These are phyloP conservation scores for Aurelia sp. DNA, from an alignment of 30 jellyfish, hydroid and myxozoan species.

Conservation along the genomic window DNA sequence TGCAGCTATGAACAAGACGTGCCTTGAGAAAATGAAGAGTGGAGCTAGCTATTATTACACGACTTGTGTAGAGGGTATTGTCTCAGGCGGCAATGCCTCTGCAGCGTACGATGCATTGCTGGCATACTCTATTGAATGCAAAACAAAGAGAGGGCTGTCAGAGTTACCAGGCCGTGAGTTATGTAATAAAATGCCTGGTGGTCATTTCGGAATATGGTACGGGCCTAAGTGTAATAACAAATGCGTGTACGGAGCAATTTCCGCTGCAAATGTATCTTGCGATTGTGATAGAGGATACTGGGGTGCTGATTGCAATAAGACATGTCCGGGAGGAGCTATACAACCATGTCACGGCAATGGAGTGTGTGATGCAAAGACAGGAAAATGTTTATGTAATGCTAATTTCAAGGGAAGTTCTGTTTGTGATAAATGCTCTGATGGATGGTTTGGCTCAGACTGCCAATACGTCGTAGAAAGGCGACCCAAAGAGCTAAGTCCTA, in stretches of 20 bases:
- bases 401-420: slow-evolving; percentile 47
- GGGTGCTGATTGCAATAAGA: slow-evolving; percentile 42
- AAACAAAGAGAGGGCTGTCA: slow-evolving; percentile 15
- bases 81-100: background rate
- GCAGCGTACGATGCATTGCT: slow-evolving; percentile 45
- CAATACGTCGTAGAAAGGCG: slow-evolving; percentile 14
- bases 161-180: slow-evolving; percentile 60
- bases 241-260: slow-evolving; percentile 50
- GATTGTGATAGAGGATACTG: slow-evolving; percentile 59
- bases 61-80: slow-evolving; percentile 27
- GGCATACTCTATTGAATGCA: slow-evolving; percentile 68
- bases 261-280: slow-evolving; percentile 17
- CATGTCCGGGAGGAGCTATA: slow-evolving; percentile 63
- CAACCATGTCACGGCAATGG: slow-evolving; percentile 55
- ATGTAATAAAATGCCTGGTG: slow-evolving; percentile 60
- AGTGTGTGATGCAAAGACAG: slow-evolving; percentile 45
- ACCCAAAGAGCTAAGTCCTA: background rate
- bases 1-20: slow-evolving; percentile 39
- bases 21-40: slow-evolving; percentile 1
- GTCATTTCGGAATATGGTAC: slow-evolving; percentile 37
- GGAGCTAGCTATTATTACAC: slow-evolving; percentile 34
- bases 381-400: slow-evolving; percentile 61
- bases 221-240: slow-evolving; percentile 45
- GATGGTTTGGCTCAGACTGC: slow-evolving; percentile 60
- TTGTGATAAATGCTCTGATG: slow-evolving; percentile 55